Base-by-base conservation (phyloP, 2,888 invertebrate genomes). In the Diachrysia chrysitis region DNA sequence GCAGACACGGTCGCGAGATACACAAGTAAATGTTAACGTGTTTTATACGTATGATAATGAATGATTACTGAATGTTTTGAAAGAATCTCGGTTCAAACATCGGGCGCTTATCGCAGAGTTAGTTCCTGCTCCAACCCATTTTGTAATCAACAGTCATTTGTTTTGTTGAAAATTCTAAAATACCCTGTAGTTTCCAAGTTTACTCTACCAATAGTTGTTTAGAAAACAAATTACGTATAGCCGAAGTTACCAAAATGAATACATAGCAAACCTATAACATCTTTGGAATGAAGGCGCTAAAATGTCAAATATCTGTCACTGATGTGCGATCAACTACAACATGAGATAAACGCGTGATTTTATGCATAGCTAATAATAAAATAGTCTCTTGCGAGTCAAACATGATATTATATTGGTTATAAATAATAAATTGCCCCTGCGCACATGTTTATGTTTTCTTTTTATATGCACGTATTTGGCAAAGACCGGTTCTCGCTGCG, bases 1-100 rank as follows among this genome's bases (percentile, higher is more conserved):
- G 51, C 63, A 67, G n/a, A 51, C 62, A 14, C 25, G 53, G 4
- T 37, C 12, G 32, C 63, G 66, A 71, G 42, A 56, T 63, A 58
- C 46, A 62, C 25, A 58, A 54, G 9, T 57, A 46, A 21, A 48
- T 63, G 10, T 51, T 51, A 51, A 51, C 48, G 48, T 23, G 35
- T 65, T 48, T 16, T 55, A 65, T 62, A 54, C n/a, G 54, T 25
- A 25, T 10, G 23, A 54, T 23, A 54, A 53, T 16, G 12, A 54
- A 23, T 51, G 51, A 54, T 16, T 1, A 7, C 48, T 51, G 48
- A 51, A 51, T 51, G 48, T 51, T 51, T 51, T 21, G 48, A 51
- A 51, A 51, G 3, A 51, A 51, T 19, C 16, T 7, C 48, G 2
- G 48, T 19, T 21, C 21, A 42, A 42, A 42, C 42, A 42, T n/a